Base-by-base conservation (phyloP, 2,113 vertebrate genomes). In the Falcunculus frontatus region DNA sequence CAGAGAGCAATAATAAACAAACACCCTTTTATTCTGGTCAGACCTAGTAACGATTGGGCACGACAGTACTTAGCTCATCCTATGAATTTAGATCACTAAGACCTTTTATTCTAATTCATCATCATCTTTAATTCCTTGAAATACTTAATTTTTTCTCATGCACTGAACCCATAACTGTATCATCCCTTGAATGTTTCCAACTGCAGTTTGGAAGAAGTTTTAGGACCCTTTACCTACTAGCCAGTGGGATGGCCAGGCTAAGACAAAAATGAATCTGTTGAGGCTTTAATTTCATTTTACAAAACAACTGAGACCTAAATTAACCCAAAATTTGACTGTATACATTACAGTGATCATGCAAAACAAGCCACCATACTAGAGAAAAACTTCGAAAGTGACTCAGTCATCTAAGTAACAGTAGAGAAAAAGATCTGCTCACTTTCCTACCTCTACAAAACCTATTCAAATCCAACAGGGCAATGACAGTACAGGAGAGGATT, bases 1-100 rank as follows among this genome's bases (percentile, higher is more conserved):
- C 87, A 74, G 85, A 96, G 25, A 26, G 82, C 68, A 92, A 83
- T 59, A 88, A 81, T 14, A 95, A 97, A 97, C 92, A 97, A 94
- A 93, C 52, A 35, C 27, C 42, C 92, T 86, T 97, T 97, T 94
- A 95, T 96, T 90, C 92, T 67, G 52, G 30, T 62, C 87, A 91
- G 94, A 91, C 84, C 44, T 82, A 90, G 41, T 46, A 78, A 89
- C 1, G 5, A 73, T 44, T 62, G 50, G 78, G 63, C 75, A 87
- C 4, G 2, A 91, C 78, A 93, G 85, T 47, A 41, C 68, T 91
- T 79, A 87, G 89, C 29, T 84, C 90, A 91, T 88, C 90, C 59
- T 70, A 33, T 53, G 91, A 95, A 92, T 81, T 86, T 60, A 95
- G 85, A 90, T 93, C 65, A 91, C 89, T 13, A 81, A 68, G 49